Percentiles rank a stretch among this genome's conserved stretches.
Evolutionary conservation across 2,797 vertebrate species (phyloP).

Genomic region (Lophius americanus): DNA sequence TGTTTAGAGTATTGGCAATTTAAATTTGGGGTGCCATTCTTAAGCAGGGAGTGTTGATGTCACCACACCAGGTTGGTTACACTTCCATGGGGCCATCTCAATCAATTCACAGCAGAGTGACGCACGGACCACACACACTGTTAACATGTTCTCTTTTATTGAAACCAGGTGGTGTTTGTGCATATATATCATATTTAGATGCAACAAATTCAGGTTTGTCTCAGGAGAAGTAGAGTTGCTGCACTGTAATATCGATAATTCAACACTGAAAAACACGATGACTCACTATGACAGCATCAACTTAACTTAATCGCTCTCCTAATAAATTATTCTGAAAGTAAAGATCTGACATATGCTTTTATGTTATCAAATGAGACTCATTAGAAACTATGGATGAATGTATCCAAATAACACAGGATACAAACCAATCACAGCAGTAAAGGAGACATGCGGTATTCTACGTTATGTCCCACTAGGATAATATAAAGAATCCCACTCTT

Average conservation of each 20-base stretch:
- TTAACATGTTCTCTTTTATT: slow-evolving; percentile 65
- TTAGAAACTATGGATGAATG: not conserved
- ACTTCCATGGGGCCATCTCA: slow-evolving; percentile 70
- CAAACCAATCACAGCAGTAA: slow-evolving; percentile 45
- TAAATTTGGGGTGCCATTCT: slow-evolving; percentile 54
- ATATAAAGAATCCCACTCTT: slow-evolving; percentile 9
- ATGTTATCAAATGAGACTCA: not conserved
- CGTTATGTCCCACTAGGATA: slow-evolving; percentile 53
- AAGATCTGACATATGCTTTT: not conserved
- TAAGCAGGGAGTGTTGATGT: slow-evolving; percentile 54
- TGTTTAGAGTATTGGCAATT: slow-evolving; percentile 66
- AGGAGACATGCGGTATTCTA: slow-evolving; percentile 44
- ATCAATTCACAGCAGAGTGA: slow-evolving; percentile 69
- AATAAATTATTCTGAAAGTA: not conserved
- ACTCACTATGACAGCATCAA: not conserved
- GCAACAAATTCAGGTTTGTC: not conserved
- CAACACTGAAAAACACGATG: not conserved
- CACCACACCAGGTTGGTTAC: slow-evolving; percentile 67
- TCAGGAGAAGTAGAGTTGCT: not conserved
- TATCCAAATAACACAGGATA: slow-evolving; percentile 18
- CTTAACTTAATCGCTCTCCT: not conserved
- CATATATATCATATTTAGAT: not conserved
- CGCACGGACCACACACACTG: slow-evolving; percentile 51
- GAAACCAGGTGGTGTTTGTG: slow-evolving; percentile 42
- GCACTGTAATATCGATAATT: not conserved